These are phyloP conservation scores for Pycnomerus fuliginosus DNA, from an alignment of 2,888 invertebrate species.

Conservation along the genomic window DNA sequence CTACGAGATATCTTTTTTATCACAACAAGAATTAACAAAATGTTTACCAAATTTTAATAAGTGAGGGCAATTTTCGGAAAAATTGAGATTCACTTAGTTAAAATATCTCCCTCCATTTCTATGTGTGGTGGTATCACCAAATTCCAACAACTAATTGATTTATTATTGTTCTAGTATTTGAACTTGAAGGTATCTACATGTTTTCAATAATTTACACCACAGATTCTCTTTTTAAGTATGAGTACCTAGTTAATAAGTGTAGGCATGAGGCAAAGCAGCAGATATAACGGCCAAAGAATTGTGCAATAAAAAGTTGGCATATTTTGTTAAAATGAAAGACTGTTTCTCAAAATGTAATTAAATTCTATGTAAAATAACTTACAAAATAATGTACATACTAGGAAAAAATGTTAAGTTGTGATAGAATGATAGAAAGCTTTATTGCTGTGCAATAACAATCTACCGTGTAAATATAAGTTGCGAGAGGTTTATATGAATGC, in stretches of 20 bases:
- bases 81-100: too few species aligned
- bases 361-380: constrained; percentile 19
- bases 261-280: neutral
- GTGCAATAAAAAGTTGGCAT: constrained; percentile 19
- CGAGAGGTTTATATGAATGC: constrained; percentile 24
- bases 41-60: too few species aligned
- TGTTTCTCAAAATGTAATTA: constrained; percentile 14
- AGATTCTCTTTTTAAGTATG: neutral
- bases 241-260: neutral
- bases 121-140: too few species aligned
- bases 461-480: constrained; percentile 26
- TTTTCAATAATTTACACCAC: neutral
- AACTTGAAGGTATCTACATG: too few species aligned
- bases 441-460: constrained; percentile 27
- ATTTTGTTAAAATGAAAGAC: constrained; percentile 19
- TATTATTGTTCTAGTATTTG: too few species aligned
- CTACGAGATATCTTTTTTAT: too few species aligned
- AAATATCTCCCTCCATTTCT: too few species aligned
- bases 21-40: too few species aligned
- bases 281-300: neutral
- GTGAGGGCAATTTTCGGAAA: too few species aligned
- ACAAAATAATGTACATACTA: constrained; percentile 21
- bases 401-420: constrained; percentile 16
- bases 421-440: constrained; percentile 19
- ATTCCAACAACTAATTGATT: too few species aligned